Conservation (phyloP, 2,113 vertebrate genomes). For the Grallaria varia region DNA sequence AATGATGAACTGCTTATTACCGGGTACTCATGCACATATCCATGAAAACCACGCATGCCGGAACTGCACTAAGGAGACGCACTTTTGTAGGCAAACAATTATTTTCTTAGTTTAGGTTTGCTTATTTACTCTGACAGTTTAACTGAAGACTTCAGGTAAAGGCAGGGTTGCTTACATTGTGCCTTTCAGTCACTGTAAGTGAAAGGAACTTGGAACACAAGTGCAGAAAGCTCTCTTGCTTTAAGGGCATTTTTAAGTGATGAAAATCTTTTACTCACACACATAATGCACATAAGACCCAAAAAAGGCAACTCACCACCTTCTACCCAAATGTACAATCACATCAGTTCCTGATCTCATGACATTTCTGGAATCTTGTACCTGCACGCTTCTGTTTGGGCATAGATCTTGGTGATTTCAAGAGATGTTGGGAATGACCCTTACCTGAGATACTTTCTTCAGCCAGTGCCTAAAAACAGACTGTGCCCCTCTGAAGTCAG, state of each 20-base stretch:
- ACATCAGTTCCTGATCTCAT: not conserved
- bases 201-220: not conserved
- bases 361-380: not conserved
- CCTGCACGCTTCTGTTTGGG: not conserved
- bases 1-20: not conserved
- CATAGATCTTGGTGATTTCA: not conserved
- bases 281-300: accelerated
- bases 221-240: not conserved
- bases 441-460: not conserved
- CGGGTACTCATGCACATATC: not conserved
- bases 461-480: not conserved
- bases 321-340: not conserved
- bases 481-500: accelerated
- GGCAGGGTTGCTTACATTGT: not conserved
- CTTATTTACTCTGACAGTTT: not conserved
- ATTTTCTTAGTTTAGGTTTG: not conserved
- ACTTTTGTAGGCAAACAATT: not conserved
- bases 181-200: not conserved
- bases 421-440: not conserved
- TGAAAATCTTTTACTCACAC: not conserved
- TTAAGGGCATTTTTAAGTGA: not conserved
- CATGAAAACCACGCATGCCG: not conserved
- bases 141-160: not conserved
- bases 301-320: not conserved
- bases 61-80: not conserved